These are phyloP conservation scores for Erebia epiphron DNA, from an alignment of 2,888 invertebrate species.

Conservation along the genomic window DNA sequence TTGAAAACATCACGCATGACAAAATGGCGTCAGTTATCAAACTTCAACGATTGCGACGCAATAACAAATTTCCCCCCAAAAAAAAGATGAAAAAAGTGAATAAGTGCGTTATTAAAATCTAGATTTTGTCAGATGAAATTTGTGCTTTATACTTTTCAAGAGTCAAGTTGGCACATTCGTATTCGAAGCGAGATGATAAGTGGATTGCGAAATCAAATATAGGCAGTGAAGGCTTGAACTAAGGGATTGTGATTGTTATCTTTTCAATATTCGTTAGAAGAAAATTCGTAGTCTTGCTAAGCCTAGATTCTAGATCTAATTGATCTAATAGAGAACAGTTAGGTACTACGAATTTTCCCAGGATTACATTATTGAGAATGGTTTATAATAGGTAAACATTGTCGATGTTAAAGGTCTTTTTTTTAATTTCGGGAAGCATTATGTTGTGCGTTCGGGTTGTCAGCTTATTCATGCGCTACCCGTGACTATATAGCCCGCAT, in stretches of 20 bases:
- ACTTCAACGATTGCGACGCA: background rate
- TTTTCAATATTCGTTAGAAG: slow-evolving; percentile 34
- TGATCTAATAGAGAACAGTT: slow-evolving; percentile 44
- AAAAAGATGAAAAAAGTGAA: background rate
- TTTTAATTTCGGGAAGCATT: slow-evolving; percentile 62
- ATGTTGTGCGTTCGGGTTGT: slow-evolving; percentile 72
- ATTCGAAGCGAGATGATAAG: slow-evolving; percentile 70
- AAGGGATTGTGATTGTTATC: slow-evolving; percentile 57
- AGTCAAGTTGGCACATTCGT: slow-evolving; percentile 19
- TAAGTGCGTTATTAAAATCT: background rate
- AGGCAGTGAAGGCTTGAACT: slow-evolving; percentile 65
- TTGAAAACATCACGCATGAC: slow-evolving; percentile 47
- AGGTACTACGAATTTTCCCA: slow-evolving; percentile 61
- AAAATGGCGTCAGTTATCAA: slow-evolving; percentile 43
- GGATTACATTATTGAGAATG: slow-evolving; percentile 37
- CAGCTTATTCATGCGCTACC: slow-evolving; percentile 78
- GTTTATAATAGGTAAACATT: background rate
- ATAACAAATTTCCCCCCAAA: background rate
- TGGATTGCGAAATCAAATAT: slow-evolving; percentile 67
- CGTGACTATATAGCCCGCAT: slow-evolving; percentile 75
- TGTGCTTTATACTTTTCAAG: slow-evolving; percentile 6
- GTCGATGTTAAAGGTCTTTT: slow-evolving; percentile 20
- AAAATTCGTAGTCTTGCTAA: slow-evolving; percentile 60
- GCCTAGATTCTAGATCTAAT: slow-evolving; percentile 52
- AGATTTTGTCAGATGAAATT: slow-evolving; percentile 1